Percentiles rank a stretch among this genome's conserved stretches.
These are phyloP conservation scores for Coracopsis vasa DNA, from an alignment of 2,113 vertebrate species.

Conservation along the genomic window DNA sequence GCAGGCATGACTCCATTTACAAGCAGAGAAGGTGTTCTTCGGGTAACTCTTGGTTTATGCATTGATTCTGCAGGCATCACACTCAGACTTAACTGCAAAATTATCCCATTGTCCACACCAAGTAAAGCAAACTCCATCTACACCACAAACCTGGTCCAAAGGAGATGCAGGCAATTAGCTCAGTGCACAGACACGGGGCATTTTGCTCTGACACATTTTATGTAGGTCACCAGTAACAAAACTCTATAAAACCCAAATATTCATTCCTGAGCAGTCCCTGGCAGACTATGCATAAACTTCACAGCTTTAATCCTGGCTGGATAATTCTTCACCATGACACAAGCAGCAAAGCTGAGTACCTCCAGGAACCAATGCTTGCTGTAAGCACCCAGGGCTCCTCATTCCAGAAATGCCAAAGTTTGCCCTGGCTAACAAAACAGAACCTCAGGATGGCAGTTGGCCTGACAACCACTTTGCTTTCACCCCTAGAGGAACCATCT, in stretches of 20 bases:
- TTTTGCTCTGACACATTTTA: not conserved
- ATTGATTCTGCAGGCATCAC: not conserved
- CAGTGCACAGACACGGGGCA: not conserved
- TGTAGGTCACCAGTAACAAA: not conserved
- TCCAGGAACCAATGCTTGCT: not conserved
- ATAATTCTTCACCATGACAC: not conserved
- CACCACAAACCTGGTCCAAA: not conserved
- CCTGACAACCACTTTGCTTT: not conserved
- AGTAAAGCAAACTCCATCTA: not conserved
- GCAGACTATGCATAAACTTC: not conserved
- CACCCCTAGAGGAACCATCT: not conserved
- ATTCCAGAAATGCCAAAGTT: not conserved
- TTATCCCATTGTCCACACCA: not conserved
- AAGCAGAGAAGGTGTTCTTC: not conserved
- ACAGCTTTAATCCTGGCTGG: not conserved
- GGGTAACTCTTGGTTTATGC: not conserved
- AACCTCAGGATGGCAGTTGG: fast-evolving
- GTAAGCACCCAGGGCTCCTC: not conserved
- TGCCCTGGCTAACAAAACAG: not conserved
- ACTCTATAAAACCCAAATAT: not conserved
- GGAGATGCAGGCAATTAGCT: not conserved
- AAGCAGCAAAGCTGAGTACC: not conserved
- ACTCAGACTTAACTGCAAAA: not conserved
- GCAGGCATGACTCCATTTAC: not conserved
- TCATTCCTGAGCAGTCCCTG: not conserved